These are phyloP conservation scores for Campoletis sonorensis DNA, from an alignment of 1,140 invertebrate species.

Conservation along the genomic window DNA sequence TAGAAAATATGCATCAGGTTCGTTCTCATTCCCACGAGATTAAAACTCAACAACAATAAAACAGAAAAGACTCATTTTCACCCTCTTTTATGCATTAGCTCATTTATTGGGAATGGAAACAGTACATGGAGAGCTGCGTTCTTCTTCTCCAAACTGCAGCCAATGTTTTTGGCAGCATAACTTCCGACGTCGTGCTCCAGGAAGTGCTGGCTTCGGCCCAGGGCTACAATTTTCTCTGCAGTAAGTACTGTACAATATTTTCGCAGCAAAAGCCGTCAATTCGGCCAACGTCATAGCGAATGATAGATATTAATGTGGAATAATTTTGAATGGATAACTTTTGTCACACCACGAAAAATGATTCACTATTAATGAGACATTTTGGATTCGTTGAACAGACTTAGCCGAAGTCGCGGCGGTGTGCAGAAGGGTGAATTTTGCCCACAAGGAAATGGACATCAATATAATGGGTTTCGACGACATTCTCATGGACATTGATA, in stretches of 20 bases:
- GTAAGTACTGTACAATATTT: constrained; percentile 67
- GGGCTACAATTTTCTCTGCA: constrained; percentile 79
- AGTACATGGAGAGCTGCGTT: constrained; percentile 79
- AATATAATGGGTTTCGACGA: constrained; percentile 76
- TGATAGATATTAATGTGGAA: no score
- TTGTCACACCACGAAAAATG: no score
- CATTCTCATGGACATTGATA: constrained; percentile 73
- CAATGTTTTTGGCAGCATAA: constrained; percentile 78
- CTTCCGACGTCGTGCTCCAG: constrained; percentile 76
- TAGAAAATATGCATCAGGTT: constrained; percentile 74
- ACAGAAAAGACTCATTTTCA: neutral
- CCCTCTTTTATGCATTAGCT: constrained; percentile 58
- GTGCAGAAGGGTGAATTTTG: constrained; percentile 74
- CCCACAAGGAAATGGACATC: constrained; percentile 75
- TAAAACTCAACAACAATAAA: neutral
- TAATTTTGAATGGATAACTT: no score
- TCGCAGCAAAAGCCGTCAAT: neutral
- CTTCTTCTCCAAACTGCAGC: constrained; percentile 77
- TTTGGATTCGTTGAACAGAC: constrained; percentile 66
- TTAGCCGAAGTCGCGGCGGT: constrained; percentile 75
- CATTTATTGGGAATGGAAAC: constrained; percentile 78
- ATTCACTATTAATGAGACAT: no score
- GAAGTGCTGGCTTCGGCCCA: constrained; percentile 79
- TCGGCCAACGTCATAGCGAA: neutral
- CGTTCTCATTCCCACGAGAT: constrained; percentile 26